These are phyloP conservation scores for Acestrorhynchus altus DNA, from an alignment of 2,797 vertebrate genomes.

Conservation along the genomic window DNA sequence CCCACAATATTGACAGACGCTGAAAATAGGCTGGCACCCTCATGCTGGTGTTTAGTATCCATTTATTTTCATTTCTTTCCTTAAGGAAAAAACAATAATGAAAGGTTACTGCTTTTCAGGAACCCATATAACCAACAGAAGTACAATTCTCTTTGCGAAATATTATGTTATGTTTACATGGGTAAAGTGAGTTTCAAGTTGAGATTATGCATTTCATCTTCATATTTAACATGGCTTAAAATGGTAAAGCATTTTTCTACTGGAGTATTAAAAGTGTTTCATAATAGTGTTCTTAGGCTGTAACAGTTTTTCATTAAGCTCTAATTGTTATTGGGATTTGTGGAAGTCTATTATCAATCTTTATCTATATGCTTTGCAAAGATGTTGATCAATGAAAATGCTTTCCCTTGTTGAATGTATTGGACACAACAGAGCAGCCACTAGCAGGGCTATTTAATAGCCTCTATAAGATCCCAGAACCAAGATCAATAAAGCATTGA, in stretches of 20 bases:
- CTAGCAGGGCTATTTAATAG: conserved; percentile 71
- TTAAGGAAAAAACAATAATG: conserved; percentile 75
- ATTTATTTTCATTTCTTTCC: conserved; percentile 75
- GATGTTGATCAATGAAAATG: conserved; percentile 83
- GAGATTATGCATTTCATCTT: conserved; percentile 66
- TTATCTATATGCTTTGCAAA: conserved; percentile 76
- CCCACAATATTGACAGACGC: conserved; percentile 54
- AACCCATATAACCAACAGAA: conserved; percentile 64
- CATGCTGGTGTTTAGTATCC: conserved; percentile 59
- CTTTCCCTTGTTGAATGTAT: conserved; percentile 78
- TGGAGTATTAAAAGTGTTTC: conserved; percentile 66
- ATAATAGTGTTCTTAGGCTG: conserved; percentile 64
- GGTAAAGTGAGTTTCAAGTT: conserved; percentile 62
- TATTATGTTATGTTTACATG: conserved; percentile 74
- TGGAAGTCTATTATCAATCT: conserved; percentile 83
- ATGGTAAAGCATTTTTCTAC: conserved; percentile 38
- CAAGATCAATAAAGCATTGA: conserved; percentile 78
- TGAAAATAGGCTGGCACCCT: conserved; percentile 45
- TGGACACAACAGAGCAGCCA: conserved; percentile 71
- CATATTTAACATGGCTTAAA: conserved; percentile 31
- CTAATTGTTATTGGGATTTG: conserved; percentile 80
- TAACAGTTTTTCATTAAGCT: conserved; percentile 72
- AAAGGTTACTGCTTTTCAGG: conserved; percentile 77
- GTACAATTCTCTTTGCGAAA: conserved; percentile 66
- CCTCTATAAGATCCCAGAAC: conserved; percentile 71